These are phyloP conservation scores for Orthosia gothica DNA, from an alignment of 2,888 invertebrate species.

Conservation along the genomic window DNA sequence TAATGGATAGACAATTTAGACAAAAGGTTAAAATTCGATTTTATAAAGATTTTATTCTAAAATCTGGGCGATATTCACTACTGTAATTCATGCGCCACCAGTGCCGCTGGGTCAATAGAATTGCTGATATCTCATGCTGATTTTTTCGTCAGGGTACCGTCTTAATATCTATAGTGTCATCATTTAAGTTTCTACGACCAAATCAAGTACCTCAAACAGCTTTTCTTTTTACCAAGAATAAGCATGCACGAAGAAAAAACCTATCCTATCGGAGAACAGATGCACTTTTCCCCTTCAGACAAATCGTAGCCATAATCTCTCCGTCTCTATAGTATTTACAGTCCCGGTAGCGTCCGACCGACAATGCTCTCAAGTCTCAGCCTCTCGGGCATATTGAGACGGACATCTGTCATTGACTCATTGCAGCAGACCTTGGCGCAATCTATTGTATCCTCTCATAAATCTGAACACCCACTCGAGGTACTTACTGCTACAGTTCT, in stretches of 20 bases:
- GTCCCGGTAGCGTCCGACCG: constrained; percentile 25
- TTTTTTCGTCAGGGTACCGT: too few species aligned
- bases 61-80: too few species aligned
- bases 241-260: background rate
- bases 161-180: too few species aligned
- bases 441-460: constrained; percentile 79
- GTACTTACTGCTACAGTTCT: constrained; percentile 24
- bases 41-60: too few species aligned
- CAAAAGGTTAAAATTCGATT: too few species aligned
- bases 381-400: constrained; percentile 78
- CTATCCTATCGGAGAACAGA: background rate
- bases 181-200: too few species aligned
- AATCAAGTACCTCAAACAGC: too few species aligned
- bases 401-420: constrained; percentile 80
- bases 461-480: constrained; percentile 72
- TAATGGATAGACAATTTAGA: too few species aligned
- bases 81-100: too few species aligned
- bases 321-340: background rate
- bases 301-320: background rate
- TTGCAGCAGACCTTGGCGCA: constrained; percentile 80
- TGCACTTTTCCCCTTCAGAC: constrained; percentile 24
- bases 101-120: too few species aligned
- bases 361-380: constrained; percentile 52
- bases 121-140: too few species aligned
- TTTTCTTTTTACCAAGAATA: background rate